phyloP scores from a whole-genome alignment of 2,113 vertebrate species.

The Trichomycterus rosablanca region DNA sequence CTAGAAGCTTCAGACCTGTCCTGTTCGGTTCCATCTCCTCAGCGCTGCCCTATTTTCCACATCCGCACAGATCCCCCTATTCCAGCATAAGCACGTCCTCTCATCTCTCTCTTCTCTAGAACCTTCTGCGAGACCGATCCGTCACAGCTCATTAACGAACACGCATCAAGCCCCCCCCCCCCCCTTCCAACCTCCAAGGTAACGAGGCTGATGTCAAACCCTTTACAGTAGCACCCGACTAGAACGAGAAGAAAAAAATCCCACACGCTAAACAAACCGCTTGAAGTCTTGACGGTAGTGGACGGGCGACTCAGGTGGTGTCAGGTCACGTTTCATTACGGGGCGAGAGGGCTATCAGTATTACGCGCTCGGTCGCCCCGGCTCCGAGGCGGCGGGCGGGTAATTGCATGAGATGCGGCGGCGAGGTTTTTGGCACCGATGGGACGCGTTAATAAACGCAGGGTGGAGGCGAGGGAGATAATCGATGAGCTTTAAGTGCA shows the following conservation, averaged over 20 bases:
- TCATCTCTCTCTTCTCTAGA: constrained; percentile 1
- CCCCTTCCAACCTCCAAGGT: not conserved
- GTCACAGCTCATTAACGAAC: constrained; percentile 45
- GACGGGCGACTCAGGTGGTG: constrained; percentile 25
- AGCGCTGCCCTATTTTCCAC: constrained; percentile 60
- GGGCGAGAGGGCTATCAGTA: constrained; percentile 42
- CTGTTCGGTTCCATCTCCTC: constrained; percentile 54
- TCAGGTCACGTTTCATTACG: constrained; percentile 26
- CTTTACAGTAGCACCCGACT: constrained; percentile 14
- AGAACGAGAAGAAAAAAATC: not conserved
- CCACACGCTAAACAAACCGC: not conserved
- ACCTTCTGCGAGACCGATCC: constrained; percentile 32
- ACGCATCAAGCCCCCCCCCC: not conserved
- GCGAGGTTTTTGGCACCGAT: constrained; percentile 56
- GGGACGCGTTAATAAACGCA: constrained; percentile 54
- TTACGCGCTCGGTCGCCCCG: constrained; percentile 36
- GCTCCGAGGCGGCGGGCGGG: constrained; percentile 40
- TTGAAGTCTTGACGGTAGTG: not conserved
- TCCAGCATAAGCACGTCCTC: constrained; percentile 2
- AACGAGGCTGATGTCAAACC: constrained; percentile 17
- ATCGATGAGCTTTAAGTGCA: constrained; percentile 41
- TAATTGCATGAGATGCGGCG: constrained; percentile 51
- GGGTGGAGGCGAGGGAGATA: constrained; percentile 37
- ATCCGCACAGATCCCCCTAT: no score
- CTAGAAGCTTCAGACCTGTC: constrained; percentile 59